Percentiles rank a stretch among this genome's conserved stretches.
phyloP scores from a whole-genome alignment of 2,888 invertebrate genomes.

The Himalopsyche kuldschensis region DNA sequence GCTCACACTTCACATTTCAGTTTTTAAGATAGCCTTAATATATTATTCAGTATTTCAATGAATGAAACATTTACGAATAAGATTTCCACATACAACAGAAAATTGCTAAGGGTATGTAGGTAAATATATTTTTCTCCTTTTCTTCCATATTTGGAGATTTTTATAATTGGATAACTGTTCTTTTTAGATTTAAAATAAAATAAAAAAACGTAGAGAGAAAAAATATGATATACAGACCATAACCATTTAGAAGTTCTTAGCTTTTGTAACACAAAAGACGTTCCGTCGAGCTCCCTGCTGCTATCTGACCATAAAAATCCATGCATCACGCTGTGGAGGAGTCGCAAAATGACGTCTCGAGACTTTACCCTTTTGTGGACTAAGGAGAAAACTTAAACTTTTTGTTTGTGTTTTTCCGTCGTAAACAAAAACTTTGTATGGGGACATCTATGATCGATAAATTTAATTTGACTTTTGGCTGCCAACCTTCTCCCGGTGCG shows the following conservation, averaged over 20 bases:
- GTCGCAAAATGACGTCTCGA: slow-evolving; percentile 28
- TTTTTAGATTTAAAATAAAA: too few species aligned
- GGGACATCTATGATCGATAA: background rate
- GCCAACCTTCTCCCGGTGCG: background rate
- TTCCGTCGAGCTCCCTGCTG: slow-evolving; percentile 22
- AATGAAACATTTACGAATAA: too few species aligned
- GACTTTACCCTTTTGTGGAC: background rate
- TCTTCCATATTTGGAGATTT: too few species aligned
- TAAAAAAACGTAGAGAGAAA: background rate
- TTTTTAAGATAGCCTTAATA: too few species aligned
- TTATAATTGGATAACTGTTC: too few species aligned
- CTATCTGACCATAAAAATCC: slow-evolving; percentile 28
- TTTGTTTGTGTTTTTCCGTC: slow-evolving; percentile 4
- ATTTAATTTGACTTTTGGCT: background rate
- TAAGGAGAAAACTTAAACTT: background rate
- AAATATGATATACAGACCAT: slow-evolving; percentile 4
- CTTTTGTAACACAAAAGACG: slow-evolving; percentile 14
- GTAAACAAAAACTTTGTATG: slow-evolving; percentile 19
- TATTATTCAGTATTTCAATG: too few species aligned
- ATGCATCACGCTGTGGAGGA: slow-evolving; percentile 24
- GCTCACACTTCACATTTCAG: too few species aligned
- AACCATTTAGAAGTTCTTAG: slow-evolving; percentile 14
- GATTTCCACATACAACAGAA: too few species aligned
- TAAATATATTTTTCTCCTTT: too few species aligned
- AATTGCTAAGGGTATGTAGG: too few species aligned